Percentiles rank a stretch among this genome's conserved stretches.
Conservation (phyloP, 2,888 invertebrate species). For the Metalampra italica region DNA sequence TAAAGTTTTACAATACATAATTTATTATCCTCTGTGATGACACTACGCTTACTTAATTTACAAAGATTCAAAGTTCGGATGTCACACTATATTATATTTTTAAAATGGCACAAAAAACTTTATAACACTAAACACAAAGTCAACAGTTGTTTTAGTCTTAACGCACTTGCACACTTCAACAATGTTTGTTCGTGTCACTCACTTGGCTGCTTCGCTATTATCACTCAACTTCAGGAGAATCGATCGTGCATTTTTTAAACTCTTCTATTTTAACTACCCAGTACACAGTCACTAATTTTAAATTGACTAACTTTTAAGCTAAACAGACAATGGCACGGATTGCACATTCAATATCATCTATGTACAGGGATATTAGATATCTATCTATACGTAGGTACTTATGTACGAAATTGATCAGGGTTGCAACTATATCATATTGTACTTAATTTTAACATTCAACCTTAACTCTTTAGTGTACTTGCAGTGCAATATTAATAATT, state of each 20-base stretch:
- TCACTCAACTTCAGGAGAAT: constrained; percentile 32
- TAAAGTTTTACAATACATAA: constrained; percentile 72
- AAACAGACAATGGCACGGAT: constrained; percentile 78
- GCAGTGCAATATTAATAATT: constrained; percentile 66
- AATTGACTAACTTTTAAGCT: constrained; percentile 72
- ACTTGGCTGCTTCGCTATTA: constrained; percentile 30
- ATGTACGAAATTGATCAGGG: constrained; percentile 56
- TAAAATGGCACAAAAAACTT: constrained; percentile 78
- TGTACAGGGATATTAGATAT: constrained; percentile 65
- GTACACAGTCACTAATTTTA: constrained; percentile 41
- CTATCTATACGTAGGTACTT: constrained; percentile 48
- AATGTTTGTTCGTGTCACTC: constrained; percentile 36
- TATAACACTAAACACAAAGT: constrained; percentile 76
- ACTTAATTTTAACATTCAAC: constrained; percentile 66
- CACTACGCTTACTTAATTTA: constrained; percentile 67
- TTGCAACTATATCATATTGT: constrained; percentile 51
- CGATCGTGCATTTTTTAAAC: constrained; percentile 28
- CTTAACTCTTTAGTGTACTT: constrained; percentile 59
- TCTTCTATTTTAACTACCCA: constrained; percentile 10
- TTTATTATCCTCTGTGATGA: constrained; percentile 73
- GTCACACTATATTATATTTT: constrained; percentile 74
- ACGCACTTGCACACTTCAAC: constrained; percentile 49
- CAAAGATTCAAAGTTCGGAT: constrained; percentile 78
- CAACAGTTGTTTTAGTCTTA: constrained; percentile 66
- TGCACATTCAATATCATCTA: constrained; percentile 69